Evolutionary conservation across 2,888 invertebrate species (phyloP).

Genomic region (Calameuta filiformis): DNA sequence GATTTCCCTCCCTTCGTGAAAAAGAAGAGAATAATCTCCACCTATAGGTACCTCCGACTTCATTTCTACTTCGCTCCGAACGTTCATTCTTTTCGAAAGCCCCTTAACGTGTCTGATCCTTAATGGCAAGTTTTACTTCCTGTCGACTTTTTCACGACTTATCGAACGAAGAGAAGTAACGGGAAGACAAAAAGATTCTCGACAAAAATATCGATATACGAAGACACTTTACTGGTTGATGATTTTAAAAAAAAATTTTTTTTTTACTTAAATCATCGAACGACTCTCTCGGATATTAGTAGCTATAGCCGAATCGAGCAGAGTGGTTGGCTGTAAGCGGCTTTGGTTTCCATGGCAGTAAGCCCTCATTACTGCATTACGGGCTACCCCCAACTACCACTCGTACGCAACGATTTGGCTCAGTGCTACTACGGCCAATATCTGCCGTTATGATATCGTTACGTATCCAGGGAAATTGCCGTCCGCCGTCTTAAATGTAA

Average conservation of each 20-base stretch:
- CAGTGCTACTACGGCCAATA: neutral
- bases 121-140: neutral
- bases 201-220: neutral
- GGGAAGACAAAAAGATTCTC: neutral
- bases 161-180: neutral
- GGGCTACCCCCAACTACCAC: slow-evolving; percentile 62
- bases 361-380: slow-evolving; percentile 67
- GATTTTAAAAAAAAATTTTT: neutral
- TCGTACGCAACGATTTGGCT: slow-evolving; percentile 58
- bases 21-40: neutral
- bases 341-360: slow-evolving; percentile 67
- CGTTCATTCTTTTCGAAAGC: neutral
- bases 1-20: neutral
- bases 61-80: neutral
- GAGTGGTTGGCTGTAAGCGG: slow-evolving; percentile 66
- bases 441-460: neutral
- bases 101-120: neutral
- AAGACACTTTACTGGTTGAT: neutral
- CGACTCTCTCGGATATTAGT: neutral
- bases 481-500: neutral
- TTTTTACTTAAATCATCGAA: neutral
- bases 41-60: neutral
- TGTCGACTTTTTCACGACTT: neutral
- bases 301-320: slow-evolving; percentile 25
- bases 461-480: neutral